Percentiles rank a stretch among this genome's conserved stretches.
These are phyloP conservation scores for Calonectris borealis DNA, from an alignment of 2,113 vertebrate genomes.

Conservation along the genomic window DNA sequence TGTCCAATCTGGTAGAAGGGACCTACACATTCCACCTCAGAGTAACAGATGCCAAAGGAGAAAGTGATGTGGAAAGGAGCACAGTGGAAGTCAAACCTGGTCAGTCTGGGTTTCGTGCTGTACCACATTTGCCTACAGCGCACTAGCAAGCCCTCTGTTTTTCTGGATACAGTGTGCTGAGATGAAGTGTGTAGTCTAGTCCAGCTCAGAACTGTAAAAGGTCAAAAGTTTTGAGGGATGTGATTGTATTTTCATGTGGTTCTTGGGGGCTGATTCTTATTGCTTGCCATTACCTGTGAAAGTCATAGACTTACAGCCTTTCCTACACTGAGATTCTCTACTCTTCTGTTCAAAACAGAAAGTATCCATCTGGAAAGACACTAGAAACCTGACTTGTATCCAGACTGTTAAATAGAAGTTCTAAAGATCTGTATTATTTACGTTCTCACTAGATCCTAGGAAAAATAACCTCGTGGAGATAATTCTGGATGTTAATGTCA, in stretches of 20 bases:
- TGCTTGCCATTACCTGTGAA: not conserved
- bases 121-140: not conserved
- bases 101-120: conserved; percentile 58
- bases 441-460: conserved; percentile 78
- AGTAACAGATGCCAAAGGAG: conserved; percentile 94
- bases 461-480: conserved; percentile 94
- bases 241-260: not conserved
- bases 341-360: not conserved
- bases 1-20: conserved; percentile 93
- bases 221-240: not conserved
- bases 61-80: conserved; percentile 81
- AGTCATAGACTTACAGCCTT: not conserved
- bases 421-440: not conserved
- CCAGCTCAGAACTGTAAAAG: not conserved
- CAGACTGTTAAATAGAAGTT: not conserved
- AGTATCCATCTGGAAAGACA: not conserved
- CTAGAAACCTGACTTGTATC: not conserved
- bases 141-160: not conserved
- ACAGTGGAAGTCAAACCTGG: conserved; percentile 91
- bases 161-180: not conserved
- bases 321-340: not conserved
- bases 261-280: not conserved
- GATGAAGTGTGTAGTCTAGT: not conserved
- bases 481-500: conserved; percentile 89
- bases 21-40: conserved; percentile 92